phyloP scores from a whole-genome alignment of 2,888 invertebrate species.

The Spilosoma lubricipeda region DNA sequence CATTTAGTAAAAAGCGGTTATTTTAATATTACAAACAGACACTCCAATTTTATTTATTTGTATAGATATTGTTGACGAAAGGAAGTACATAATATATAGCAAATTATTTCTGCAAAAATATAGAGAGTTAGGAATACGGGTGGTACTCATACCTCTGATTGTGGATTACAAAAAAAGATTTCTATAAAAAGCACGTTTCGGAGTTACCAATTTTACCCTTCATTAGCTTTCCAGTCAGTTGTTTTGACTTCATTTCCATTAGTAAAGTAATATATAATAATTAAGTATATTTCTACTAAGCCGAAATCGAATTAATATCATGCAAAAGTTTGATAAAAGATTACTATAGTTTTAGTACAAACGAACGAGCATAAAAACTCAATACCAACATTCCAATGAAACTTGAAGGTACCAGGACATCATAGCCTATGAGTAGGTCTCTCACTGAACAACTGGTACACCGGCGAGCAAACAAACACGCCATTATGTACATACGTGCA shows the following conservation, averaged over 20 bases:
- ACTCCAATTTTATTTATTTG: too few species aligned
- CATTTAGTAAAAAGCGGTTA: too few species aligned
- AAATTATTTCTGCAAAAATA: too few species aligned
- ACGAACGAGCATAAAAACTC: neutral
- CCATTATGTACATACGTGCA: conserved; percentile 47
- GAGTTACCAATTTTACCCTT: neutral
- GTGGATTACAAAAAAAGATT: neutral
- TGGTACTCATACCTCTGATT: neutral
- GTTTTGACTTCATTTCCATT: neutral
- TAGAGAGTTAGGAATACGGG: too few species aligned
- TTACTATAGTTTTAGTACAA: neutral
- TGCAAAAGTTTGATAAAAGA: neutral
- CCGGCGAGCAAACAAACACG: conserved; percentile 52
- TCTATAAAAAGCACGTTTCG: neutral
- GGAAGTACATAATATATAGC: neutral
- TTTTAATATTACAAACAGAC: too few species aligned
- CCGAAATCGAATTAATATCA: neutral
- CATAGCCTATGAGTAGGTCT: conserved; percentile 55
- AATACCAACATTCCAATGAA: conserved; percentile 5
- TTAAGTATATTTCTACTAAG: neutral
- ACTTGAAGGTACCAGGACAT: conserved; percentile 56
- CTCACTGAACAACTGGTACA: conserved; percentile 37
- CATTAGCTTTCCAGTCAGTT: neutral
- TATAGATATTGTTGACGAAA: too few species aligned
- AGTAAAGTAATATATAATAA: neutral